These are phyloP conservation scores for Haliclystus octoradiatus DNA, from an alignment of 30 jellyfish, hydroid and myxozoan species.

Conservation along the genomic window DNA sequence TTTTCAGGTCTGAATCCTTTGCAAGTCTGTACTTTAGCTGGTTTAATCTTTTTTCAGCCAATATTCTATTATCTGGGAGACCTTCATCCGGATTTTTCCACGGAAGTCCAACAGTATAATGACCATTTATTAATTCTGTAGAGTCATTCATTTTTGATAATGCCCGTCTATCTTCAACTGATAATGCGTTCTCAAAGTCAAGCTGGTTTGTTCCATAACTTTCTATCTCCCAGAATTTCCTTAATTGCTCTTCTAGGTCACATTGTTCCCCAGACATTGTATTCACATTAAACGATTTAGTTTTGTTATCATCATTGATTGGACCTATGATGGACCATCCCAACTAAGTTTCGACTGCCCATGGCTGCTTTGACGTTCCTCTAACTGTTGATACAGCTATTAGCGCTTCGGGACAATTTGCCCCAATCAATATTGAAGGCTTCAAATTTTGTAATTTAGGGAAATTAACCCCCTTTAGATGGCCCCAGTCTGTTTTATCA, in stretches of 20 bases:
- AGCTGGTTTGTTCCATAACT: not conserved
- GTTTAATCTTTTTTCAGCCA: constrained; percentile 14
- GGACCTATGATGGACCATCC: constrained; percentile 59
- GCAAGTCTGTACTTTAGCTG: not conserved
- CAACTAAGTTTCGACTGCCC: constrained; percentile 18
- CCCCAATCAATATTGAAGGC: not conserved
- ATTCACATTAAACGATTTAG: not conserved
- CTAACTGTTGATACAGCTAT: not conserved
- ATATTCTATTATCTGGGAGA: constrained; percentile 15
- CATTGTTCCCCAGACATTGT: constrained; percentile 1
- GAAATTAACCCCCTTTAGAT: too few species aligned
- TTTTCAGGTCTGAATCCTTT: not conserved
- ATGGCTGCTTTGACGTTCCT: not conserved
- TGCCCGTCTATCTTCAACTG: constrained; percentile 25
- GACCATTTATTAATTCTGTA: constrained; percentile 21
- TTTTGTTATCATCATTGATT: not conserved
- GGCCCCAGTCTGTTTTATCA: too few species aligned
- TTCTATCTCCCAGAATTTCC: not conserved
- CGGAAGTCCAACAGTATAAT: constrained; percentile 29
- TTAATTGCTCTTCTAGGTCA: constrained; percentile 8
- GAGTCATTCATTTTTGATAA: constrained; percentile 4
- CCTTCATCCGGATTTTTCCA: constrained; percentile 11
- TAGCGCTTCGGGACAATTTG: not conserved
- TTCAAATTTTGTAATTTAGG: too few species aligned
- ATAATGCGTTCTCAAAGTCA: constrained; percentile 1